Conservation (phyloP, 1,140 invertebrate genomes). For the Lucilia cuprina region DNA sequence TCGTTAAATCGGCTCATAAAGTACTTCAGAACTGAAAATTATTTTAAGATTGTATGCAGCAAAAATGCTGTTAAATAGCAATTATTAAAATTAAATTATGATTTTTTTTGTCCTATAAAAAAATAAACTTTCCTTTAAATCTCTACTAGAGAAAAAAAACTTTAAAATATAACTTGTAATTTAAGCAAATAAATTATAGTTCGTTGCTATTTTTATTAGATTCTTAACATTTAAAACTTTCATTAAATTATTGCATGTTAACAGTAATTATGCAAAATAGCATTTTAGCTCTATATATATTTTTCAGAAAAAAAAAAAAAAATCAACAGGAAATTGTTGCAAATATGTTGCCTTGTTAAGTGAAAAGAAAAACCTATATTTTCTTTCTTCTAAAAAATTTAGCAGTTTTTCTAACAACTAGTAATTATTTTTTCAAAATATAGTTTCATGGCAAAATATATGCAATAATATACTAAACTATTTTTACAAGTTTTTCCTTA, state of each 20-base stretch:
- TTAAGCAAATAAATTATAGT: background rate
- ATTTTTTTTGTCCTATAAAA: too few species aligned
- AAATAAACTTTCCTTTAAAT: background rate
- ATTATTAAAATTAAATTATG: too few species aligned
- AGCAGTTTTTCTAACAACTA: background rate
- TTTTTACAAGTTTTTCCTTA: too few species aligned
- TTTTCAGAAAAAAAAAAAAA: too few species aligned
- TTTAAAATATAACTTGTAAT: background rate
- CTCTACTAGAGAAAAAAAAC: background rate
- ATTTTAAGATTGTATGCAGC: too few species aligned
- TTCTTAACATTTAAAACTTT: background rate
- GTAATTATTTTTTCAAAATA: background rate
- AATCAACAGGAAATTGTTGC: slow-evolving; percentile 12
- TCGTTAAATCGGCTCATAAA: too few species aligned
- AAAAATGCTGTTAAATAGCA: too few species aligned
- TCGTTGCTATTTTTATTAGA: background rate
- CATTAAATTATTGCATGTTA: background rate
- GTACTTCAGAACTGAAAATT: too few species aligned
- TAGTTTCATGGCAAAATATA: background rate
- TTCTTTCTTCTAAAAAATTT: background rate
- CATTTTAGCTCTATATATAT: background rate
- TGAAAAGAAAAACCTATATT: background rate
- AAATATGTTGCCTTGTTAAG: slow-evolving; percentile 17
- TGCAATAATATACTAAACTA: too few species aligned
- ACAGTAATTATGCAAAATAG: background rate